Evolutionary conservation across 2,888 invertebrate genomes (phyloP), one percentile per base, ranked within the genome.

Genomic region (Aelia acuminata): DNA sequence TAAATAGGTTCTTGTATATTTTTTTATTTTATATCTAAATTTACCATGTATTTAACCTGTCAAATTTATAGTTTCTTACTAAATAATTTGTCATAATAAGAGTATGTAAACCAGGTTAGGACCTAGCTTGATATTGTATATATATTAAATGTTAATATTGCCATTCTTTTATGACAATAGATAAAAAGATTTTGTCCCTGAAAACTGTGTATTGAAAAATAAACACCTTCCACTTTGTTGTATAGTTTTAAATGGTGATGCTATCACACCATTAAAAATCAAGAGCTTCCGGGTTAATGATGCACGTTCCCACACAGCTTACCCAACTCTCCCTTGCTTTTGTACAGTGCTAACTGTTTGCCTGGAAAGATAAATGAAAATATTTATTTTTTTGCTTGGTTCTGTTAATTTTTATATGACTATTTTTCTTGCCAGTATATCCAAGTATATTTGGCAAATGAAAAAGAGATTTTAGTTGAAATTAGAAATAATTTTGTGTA

Each of bases 231-330:
- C 43, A 87, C 87, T 87, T 87, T 87, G 87, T 87, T 87, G 35
- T 87, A 87, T 87, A 31, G 80, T 87, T 49, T 35, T 49, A n/a
- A 87, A 87, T 87, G 87, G 87, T 87, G 87, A 87, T 63, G 87
- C 87, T 70, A 87, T 80, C 43, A 89, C 89, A 89, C 89, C 89
- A 89, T 89, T 87, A 70, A 89, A 87, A 89, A 89, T 89, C 89
- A 88, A 89, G 89, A 89, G 89, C 89, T 89, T 89, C 89, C 89
- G 89, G 88, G 88, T 89, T 89, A 89, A 57, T 47, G 87, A 87
- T 48, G 26, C 70, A 70, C 70, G 70, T 48, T 70, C 63, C 47
- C 63, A 4, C 87, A 87, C 70, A 63, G 87, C 87, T 87, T 43
- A 43, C 35, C 48, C 87, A 63, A 26, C 43, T 47, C 15, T 48